Evolutionary conservation across 92 coral and sea anemone species (phyloP).

Genomic region (Galaxea fascicularis): DNA sequence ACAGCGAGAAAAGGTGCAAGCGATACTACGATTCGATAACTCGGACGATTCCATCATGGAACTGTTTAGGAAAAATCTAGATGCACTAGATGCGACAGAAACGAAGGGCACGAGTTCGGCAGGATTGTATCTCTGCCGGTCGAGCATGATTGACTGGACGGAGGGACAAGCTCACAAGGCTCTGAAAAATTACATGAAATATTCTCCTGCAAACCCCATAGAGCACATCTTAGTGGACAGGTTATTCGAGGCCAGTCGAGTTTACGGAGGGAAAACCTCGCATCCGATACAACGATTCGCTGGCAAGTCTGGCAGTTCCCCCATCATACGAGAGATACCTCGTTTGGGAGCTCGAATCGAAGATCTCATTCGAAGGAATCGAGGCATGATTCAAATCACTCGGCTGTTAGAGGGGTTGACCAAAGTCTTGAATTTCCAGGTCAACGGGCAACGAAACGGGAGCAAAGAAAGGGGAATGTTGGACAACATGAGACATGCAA

Average conservation of each 20-base stretch:
- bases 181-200: not conserved
- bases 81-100: too few relatives aligned
- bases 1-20: too few relatives aligned
- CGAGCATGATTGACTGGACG: not conserved
- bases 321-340: not conserved
- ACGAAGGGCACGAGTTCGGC: too few relatives aligned
- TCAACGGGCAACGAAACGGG: not conserved
- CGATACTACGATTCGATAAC: too few relatives aligned
- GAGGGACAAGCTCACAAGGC: not conserved
- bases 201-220: not conserved
- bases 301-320: not conserved
- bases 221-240: not conserved
- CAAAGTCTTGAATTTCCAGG: not conserved
- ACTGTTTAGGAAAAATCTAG: too few relatives aligned
- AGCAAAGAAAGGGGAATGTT: slow-evolving; percentile 7
- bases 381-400: slow-evolving; percentile 11
- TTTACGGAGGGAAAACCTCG: not conserved
- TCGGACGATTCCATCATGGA: too few relatives aligned
- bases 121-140: not conserved
- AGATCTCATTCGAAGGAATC: too few relatives aligned
- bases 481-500: slow-evolving; percentile 1
- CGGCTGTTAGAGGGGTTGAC: not conserved
- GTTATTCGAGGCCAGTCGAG: not conserved
- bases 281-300: slow-evolving; percentile 1
- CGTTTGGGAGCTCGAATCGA: not conserved